phyloP scores from a whole-genome alignment of 2,888 invertebrate species.

The Drosophila austrosaltans region DNA sequence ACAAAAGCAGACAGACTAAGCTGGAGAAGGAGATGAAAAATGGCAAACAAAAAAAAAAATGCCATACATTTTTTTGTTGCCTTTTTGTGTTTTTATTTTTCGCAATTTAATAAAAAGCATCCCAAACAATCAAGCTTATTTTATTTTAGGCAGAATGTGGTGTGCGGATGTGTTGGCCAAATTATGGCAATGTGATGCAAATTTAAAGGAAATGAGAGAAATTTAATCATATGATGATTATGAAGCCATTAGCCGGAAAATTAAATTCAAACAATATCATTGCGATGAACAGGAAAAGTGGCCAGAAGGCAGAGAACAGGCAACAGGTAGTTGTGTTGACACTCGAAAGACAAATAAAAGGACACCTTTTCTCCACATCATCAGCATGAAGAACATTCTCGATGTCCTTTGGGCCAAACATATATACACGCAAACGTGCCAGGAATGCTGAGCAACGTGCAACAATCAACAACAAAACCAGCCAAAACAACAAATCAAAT shows the following conservation, averaged over 20 bases:
- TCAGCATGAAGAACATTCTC: background rate
- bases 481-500: conserved; percentile 65
- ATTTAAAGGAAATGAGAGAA: conserved; percentile 68
- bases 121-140: conserved; percentile 72
- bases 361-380: conserved; percentile 35
- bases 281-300: background rate
- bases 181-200: conserved; percentile 82
- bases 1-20: conserved; percentile 66
- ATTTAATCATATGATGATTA: conserved; percentile 41
- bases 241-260: conserved; percentile 47
- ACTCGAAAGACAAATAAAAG: conserved; percentile 57
- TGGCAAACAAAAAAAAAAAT: conserved; percentile 43
- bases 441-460: conserved; percentile 51
- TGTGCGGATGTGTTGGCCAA: conserved; percentile 65
- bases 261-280: conserved; percentile 63
- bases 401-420: conserved; percentile 57
- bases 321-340: conserved; percentile 28
- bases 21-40: conserved; percentile 24
- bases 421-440: conserved; percentile 68
- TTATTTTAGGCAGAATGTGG: conserved; percentile 32
- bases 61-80: conserved; percentile 66
- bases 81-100: background rate
- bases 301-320: background rate
- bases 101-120: conserved; percentile 81
- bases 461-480: conserved; percentile 39